Conservation (phyloP, 2,888 invertebrate species). For the Nephrotoma flavescens region DNA sequence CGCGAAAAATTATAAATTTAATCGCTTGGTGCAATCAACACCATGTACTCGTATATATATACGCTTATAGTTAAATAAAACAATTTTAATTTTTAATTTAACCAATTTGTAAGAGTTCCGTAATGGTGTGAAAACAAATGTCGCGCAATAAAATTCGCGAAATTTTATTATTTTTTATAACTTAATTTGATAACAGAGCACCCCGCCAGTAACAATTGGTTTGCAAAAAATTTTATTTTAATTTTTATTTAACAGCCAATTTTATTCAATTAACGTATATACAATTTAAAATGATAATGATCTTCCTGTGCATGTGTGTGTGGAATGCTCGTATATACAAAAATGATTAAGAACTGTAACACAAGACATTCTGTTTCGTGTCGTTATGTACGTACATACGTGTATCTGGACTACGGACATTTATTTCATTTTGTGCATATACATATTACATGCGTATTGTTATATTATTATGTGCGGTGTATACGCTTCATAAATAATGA, state of each 20-base stretch:
- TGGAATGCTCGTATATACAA: too few relatives aligned
- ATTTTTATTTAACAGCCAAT: neutral
- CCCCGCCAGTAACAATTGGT: neutral
- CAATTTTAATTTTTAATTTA: neutral
- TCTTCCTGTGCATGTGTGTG: neutral
- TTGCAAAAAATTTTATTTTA: neutral
- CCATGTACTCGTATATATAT: neutral
- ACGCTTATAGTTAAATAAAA: neutral
- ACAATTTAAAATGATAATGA: neutral
- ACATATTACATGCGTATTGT: neutral
- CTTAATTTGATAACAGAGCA: neutral
- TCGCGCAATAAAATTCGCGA: neutral
- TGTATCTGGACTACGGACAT: neutral
- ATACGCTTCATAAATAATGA: neutral
- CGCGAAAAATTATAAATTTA: neutral
- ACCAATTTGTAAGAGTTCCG: neutral
- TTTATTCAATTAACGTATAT: neutral
- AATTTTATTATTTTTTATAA: neutral
- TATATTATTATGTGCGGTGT: neutral
- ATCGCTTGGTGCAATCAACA: neutral
- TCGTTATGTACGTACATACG: neutral
- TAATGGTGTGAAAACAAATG: neutral
- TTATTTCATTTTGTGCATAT: neutral
- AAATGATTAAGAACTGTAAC: too few relatives aligned
- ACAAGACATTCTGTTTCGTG: too few relatives aligned